Evolutionary conservation across 2,113 vertebrate genomes (phyloP).

Genomic region (Ceuthmochares aereus): DNA sequence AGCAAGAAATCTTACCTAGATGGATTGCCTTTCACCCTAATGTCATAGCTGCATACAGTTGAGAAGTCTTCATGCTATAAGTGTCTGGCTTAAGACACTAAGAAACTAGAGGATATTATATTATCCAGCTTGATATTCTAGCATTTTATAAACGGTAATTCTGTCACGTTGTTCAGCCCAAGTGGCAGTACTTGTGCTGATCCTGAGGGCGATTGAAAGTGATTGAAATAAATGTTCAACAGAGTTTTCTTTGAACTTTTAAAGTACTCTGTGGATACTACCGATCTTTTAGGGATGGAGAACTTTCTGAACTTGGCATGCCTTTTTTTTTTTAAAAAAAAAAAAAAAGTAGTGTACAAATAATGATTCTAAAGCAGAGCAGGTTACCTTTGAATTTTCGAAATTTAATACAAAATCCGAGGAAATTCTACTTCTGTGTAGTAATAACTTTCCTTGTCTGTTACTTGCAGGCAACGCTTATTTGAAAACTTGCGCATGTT

Average conservation of each 20-base stretch:
- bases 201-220: background rate
- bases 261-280: background rate
- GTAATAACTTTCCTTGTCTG: background rate
- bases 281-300: background rate
- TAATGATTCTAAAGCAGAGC: background rate
- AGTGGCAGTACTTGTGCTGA: background rate
- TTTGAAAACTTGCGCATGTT: constrained; percentile 96
- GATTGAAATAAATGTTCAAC: background rate
- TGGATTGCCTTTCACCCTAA: background rate
- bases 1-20: background rate
- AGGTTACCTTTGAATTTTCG: background rate
- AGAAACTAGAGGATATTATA: background rate
- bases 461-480: constrained; percentile 84
- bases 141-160: background rate
- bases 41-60: background rate
- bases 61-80: background rate
- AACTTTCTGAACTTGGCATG: background rate
- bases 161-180: background rate
- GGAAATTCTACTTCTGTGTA: background rate
- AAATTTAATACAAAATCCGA: background rate
- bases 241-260: no score
- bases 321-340: background rate
- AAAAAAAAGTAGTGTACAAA: background rate
- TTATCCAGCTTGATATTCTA: background rate
- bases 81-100: background rate